Conservation (phyloP, 2,113 vertebrate genomes). For the Poeciliopsis prolifica region DNA sequence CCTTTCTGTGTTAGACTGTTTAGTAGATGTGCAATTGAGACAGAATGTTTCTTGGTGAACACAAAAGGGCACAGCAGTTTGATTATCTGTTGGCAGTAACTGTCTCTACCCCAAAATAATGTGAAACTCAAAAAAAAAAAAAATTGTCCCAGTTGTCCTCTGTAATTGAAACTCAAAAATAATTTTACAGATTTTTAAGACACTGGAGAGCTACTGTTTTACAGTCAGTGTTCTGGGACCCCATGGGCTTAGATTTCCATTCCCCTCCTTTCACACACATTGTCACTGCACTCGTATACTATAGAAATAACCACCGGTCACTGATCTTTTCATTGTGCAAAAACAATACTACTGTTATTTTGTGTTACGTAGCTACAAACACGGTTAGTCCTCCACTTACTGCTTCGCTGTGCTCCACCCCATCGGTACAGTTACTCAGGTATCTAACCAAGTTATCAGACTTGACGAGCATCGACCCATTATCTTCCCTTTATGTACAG, state of each 20-base stretch:
- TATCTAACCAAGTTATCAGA: conserved; percentile 70
- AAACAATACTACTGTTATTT: conserved; percentile 55
- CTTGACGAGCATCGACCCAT: conserved; percentile 49
- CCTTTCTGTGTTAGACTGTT: conserved; percentile 72
- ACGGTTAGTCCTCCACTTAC: conserved; percentile 52
- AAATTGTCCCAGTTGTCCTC: conserved; percentile 45
- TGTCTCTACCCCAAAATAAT: conserved; percentile 70
- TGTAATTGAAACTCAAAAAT: conserved; percentile 35
- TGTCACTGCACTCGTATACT: conserved; percentile 32
- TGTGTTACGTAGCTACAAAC: conserved; percentile 50
- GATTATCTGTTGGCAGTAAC: conserved; percentile 65
- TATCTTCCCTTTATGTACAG: conserved; percentile 18
- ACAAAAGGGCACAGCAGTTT: conserved; percentile 68
- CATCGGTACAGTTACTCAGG: conserved; percentile 75
- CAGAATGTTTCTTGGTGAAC: conserved; percentile 70
- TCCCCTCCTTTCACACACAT: conserved; percentile 45
- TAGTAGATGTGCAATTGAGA: conserved; percentile 72
- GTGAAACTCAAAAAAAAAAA: conserved; percentile 64
- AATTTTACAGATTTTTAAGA: conserved; percentile 47
- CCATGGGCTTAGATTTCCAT: conserved; percentile 18
- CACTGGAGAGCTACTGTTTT: conserved; percentile 47
- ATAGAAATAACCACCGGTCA: conserved; percentile 27
- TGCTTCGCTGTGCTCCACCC: conserved; percentile 56
- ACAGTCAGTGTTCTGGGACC: not conserved
- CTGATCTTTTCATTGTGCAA: conserved; percentile 52